Evolutionary conservation across 2,888 invertebrate genomes (phyloP), one percentile per base, ranked within the genome.

Genomic region (Uloborus plumipes): DNA sequence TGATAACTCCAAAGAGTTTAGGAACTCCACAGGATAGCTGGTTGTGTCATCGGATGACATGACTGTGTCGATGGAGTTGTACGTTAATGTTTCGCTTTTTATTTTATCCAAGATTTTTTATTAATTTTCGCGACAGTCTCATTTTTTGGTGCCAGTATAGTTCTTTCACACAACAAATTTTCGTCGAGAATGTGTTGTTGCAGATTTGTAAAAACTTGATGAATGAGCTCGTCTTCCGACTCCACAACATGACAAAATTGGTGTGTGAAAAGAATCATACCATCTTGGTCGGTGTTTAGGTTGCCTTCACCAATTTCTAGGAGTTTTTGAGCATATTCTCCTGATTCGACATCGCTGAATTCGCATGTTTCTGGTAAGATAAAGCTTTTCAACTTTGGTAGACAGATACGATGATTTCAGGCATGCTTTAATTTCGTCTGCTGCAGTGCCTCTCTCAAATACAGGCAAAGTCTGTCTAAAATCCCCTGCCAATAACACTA

Each of bases 21-120:
- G 26, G 26, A 26, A 26, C 26, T 26, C 26, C 26, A 53, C 51
- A 22, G 83, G 62, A 61, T 72, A 82, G 65, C 53, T 69, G 31
- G 55, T 31, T 0, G 26, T 31, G 58, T 71, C 71, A 65, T 74
- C 66, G 55, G 58, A 55, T 74, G 65, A 47, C 66, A 66, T 55
- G 47, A 74, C 49, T 15, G 47, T 55, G 49, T 66, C 26, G 16
- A 65, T n/a, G 18, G 51, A 15, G 58, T 86, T 22, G 82, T 26
- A 26, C 26, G 4, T 4, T 26, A 4, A 26, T 26, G 26, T 26
- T 26, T 26, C 26, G 26, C 26, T 26, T 2, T 2, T 26, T 26
- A 26, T 26, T 26, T 26, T 26, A 4, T 26, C 26, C 26, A 26
- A 3, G 26, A 26, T 26, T 26, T 26, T 26, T 26, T 26, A 26